Evolutionary conservation across 2,888 invertebrate species (phyloP).

Genomic region (Ligdia adustata): DNA sequence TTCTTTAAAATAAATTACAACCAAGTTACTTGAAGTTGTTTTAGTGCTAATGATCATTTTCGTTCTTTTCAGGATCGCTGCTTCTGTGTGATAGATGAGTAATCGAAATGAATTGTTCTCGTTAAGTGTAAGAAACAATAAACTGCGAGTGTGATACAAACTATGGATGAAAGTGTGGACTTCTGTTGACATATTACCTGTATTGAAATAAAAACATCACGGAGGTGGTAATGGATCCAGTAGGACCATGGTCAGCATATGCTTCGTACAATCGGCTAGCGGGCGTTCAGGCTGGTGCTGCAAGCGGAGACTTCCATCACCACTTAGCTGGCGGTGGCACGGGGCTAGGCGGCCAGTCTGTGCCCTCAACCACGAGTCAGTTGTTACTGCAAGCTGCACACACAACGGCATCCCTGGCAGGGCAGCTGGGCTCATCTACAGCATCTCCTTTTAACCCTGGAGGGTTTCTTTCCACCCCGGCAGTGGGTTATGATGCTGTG

Average conservation of each 20-base stretch:
- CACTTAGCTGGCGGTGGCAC: slow-evolving; percentile 85
- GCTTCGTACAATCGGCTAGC: slow-evolving; percentile 93
- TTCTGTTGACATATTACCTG: slow-evolving; percentile 76
- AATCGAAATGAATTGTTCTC: slow-evolving; percentile 65
- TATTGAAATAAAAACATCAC: slow-evolving; percentile 72
- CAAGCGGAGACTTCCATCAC: slow-evolving; percentile 87
- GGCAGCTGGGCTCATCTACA: slow-evolving; percentile 85
- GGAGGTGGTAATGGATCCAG: slow-evolving; percentile 92
- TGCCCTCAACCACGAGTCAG: slow-evolving; percentile 87
- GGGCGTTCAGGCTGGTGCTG: slow-evolving; percentile 87
- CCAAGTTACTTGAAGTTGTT: slow-evolving; percentile 17
- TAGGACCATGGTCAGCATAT: slow-evolving; percentile 94
- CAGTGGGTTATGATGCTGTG: slow-evolving; percentile 92
- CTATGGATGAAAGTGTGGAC: slow-evolving; percentile 83
- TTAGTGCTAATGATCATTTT: slow-evolving; percentile 46
- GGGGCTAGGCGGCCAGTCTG: slow-evolving; percentile 79
- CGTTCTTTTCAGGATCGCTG: slow-evolving; percentile 74
- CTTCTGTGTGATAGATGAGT: slow-evolving; percentile 57
- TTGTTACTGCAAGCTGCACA: slow-evolving; percentile 87
- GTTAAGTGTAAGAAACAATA: slow-evolving; percentile 62
- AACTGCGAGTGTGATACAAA: slow-evolving; percentile 68
- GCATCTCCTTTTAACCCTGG: slow-evolving; percentile 88
- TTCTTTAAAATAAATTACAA: slow-evolving; percentile 34
- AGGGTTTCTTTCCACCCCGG: slow-evolving; percentile 89
- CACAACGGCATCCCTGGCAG: slow-evolving; percentile 85